phyloP scores from a whole-genome alignment of 2,113 vertebrate species.

The Psilopsiagon aurifrons region DNA sequence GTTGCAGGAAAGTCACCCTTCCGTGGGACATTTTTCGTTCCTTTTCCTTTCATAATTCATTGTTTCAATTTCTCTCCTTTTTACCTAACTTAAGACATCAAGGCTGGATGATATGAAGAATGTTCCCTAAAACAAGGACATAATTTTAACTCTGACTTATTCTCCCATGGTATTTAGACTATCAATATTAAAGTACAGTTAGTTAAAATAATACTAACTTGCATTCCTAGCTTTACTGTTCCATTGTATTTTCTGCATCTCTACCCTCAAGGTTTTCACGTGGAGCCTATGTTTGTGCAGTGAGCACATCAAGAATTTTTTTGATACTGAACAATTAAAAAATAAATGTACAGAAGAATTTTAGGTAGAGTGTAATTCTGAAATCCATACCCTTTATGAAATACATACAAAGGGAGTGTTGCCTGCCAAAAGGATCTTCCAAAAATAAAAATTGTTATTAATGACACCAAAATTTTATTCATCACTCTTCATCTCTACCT shows the following conservation, averaged over 20 bases:
- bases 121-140: conserved; percentile 36
- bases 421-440: not conserved
- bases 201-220: conserved; percentile 32
- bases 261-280: not conserved
- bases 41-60: conserved; percentile 32
- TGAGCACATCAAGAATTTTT: not conserved
- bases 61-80: conserved; percentile 40
- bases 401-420: not conserved
- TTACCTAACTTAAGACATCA: conserved; percentile 25
- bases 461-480: not conserved
- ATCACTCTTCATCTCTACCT: not conserved
- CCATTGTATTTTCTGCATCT: not conserved
- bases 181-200: not conserved
- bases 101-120: not conserved
- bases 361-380: not conserved
- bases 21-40: conserved; percentile 40
- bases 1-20: conserved; percentile 43
- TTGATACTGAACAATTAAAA: not conserved
- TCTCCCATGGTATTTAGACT: conserved; percentile 6
- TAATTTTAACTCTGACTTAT: not conserved
- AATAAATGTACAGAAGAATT: not conserved
- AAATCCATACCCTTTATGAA: not conserved
- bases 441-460: not conserved
- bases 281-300: not conserved
- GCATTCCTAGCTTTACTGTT: not conserved